Evolutionary conservation across 2,797 vertebrate genomes (phyloP).

Genomic region (Sebastes cheni): DNA sequence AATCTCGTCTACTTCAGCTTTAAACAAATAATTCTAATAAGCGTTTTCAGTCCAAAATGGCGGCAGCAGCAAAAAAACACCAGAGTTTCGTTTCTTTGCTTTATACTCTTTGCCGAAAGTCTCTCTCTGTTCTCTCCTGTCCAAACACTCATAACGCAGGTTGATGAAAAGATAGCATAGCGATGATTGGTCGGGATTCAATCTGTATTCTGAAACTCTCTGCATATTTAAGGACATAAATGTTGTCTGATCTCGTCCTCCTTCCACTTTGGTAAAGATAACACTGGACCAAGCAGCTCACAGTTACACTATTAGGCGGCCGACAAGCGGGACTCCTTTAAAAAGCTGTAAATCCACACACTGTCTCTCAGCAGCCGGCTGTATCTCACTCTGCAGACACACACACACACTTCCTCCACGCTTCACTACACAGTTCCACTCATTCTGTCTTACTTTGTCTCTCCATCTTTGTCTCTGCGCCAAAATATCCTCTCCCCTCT

Average conservation of each 20-base stretch:
- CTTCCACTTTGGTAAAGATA: background rate
- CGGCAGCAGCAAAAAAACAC: no score
- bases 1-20: no score
- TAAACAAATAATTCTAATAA: no score
- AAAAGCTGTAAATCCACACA: conserved; percentile 43
- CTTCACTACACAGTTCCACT: conserved; percentile 15
- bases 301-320: background rate
- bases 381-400: conserved; percentile 47
- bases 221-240: no score
- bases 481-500: conserved; percentile 4
- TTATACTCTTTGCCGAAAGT: no score
- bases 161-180: no score
- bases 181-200: accelerated
- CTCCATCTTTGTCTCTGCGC: background rate
- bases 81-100: no score
- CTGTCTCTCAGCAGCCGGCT: background rate
- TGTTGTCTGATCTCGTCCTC: no score
- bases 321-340: conserved; percentile 18
- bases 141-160: no score
- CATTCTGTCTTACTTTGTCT: conserved; percentile 7
- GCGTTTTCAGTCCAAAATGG: no score
- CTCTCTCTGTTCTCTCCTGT: no score
- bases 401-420: conserved; percentile 5
- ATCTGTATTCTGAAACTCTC: no score
- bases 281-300: background rate